Evolutionary conservation across 2,797 vertebrate species (phyloP).

Genomic region (Cryptoblepharus egeriae): DNA sequence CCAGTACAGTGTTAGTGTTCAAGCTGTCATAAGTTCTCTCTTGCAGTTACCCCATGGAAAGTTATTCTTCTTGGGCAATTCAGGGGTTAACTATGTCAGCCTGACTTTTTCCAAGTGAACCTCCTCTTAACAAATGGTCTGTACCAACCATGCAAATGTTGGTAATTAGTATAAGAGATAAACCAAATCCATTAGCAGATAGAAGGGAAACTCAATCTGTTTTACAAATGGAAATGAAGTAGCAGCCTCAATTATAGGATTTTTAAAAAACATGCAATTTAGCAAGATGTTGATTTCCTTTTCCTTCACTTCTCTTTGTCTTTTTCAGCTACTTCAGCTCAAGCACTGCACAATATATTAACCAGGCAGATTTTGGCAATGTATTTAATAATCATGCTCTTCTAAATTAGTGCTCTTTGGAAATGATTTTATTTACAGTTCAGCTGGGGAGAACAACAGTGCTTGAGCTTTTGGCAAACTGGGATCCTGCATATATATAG

Average conservation of each 20-base stretch:
- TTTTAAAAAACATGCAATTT: conserved; percentile 72
- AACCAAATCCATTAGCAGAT: conserved; percentile 68
- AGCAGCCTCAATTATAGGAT: conserved; percentile 71
- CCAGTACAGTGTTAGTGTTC: too few relatives aligned
- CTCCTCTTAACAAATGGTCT: conserved; percentile 59
- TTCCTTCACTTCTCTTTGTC: conserved; percentile 68
- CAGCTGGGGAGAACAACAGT: conserved; percentile 67
- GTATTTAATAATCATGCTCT: conserved; percentile 70
- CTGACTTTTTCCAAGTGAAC: conserved; percentile 53
- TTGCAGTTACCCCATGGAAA: background rate
- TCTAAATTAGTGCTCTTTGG: conserved; percentile 70
- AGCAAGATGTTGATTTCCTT: conserved; percentile 73
- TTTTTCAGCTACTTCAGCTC: conserved; percentile 71
- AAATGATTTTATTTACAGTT: conserved; percentile 75
- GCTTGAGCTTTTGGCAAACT: conserved; percentile 58
- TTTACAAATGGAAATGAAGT: conserved; percentile 75
- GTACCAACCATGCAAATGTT: conserved; percentile 55
- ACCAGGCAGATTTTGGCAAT: conserved; percentile 70
- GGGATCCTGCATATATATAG: conserved; percentile 40
- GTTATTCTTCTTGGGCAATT: conserved; percentile 43
- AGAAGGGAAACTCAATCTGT: conserved; percentile 70
- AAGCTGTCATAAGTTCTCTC: too few relatives aligned
- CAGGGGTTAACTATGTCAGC: conserved; percentile 59
- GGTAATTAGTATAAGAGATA: conserved; percentile 73
- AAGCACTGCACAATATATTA: conserved; percentile 65